Conservation (phyloP, 2,797 vertebrate species). For the Eulemur coronatus region DNA sequence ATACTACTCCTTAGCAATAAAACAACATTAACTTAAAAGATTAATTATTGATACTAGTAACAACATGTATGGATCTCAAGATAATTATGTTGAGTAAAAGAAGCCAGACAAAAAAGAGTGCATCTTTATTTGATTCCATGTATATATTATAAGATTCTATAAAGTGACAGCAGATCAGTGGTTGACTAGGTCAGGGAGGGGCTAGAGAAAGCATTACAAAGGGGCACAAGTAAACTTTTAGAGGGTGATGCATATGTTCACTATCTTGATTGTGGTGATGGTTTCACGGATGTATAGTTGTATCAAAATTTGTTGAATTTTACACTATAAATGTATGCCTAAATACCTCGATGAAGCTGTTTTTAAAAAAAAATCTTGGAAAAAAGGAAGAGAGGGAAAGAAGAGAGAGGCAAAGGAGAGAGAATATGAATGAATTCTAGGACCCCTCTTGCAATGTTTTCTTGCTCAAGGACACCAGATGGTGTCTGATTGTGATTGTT, state of each 20-base stretch:
- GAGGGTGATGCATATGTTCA: neutral
- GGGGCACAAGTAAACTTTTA: neutral
- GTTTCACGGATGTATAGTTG: neutral
- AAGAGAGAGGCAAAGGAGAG: neutral
- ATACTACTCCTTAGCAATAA: neutral
- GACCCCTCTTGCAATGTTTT: neutral
- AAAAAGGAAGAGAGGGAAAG: neutral
- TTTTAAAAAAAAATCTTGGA: neutral
- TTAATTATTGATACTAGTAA: neutral
- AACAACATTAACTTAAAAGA: conserved; percentile 9
- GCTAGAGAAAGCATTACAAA: neutral
- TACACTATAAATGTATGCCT: conserved; percentile 12
- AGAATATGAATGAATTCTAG: neutral
- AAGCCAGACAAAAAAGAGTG: neutral
- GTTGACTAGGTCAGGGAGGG: neutral
- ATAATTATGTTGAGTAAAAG: conserved; percentile 9
- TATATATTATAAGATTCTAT: neutral
- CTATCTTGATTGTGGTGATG: neutral
- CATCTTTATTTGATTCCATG: conserved; percentile 34
- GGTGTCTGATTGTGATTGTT: conserved; percentile 13
- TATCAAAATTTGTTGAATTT: neutral
- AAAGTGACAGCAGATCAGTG: neutral
- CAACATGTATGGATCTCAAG: neutral
- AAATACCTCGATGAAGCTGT: neutral
- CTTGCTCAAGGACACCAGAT: conserved; percentile 11